Evolutionary conservation across 2,888 invertebrate species (phyloP), one percentile per base, ranked within the genome.

Genomic region (Xestoiulus laeticollis): DNA sequence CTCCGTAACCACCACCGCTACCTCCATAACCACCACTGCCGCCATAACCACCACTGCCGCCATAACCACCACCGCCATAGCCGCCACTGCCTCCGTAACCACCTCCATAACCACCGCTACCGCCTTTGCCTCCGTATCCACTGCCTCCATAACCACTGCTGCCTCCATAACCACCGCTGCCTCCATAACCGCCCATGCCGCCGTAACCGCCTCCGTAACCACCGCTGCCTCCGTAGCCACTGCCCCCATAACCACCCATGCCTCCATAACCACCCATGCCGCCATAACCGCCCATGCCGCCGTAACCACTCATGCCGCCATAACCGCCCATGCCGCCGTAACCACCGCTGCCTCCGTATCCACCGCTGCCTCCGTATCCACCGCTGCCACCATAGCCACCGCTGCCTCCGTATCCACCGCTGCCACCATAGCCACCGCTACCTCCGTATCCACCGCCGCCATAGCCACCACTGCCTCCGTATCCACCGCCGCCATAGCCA

Each of bases 181-280:
- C 59, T 59, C 53, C 53, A 19, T 59, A 59, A 19, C 53, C 53
- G 19, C 53, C 53, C n/a, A n/a, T n/a, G n/a, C n/a, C n/a, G n/a
- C n/a, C n/a, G n/a, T n/a, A 48, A 12, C 48, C 48, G 38, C 59
- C 59, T n/a, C 59, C 59, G 8, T 59, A 59, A 19, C 59, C 59
- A 3, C 53, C 53, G n/a, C 6, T 38, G 33, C 33, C 33, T 38
- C 59, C 59, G n/a, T 59, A 59, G n/a, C 59, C 59, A 68, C 68
- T 14, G 3, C 82, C 32, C 8, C 82, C 82, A 82, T 32, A 26
- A 14, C 32, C 26, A 10, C 82, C 82, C 2, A n/a, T 32, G 6
- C 82, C 38, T 83, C 83, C 83, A n/a, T 83, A 83, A 4, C 83
- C 83, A 33, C 83, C n/a, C n/a, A n/a, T 26, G 2, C 83, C 83